Base-by-base conservation (phyloP, 2,888 invertebrate species). In the Drosophila multiciliata region DNA sequence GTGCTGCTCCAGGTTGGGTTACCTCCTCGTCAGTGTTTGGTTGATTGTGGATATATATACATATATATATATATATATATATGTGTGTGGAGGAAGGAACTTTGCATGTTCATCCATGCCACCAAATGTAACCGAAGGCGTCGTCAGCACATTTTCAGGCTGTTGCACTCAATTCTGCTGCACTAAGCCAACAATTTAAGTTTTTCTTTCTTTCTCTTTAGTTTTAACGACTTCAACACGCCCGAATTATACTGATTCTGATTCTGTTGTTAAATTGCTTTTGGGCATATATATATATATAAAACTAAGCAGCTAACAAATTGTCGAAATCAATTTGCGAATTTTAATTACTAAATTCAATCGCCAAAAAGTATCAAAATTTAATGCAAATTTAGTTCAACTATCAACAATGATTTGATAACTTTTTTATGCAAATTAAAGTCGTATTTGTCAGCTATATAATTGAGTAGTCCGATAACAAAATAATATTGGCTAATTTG, bases 61-160 rank as follows among this genome's bases (percentile, higher is more conserved):
- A 26, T 26, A 26, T 26, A 29, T 29, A 29, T 29, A 29, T 29
- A 26, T 5, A 26, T 23, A 23, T 23, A 23, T 29, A 26, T 5
- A 26, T 23, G 2, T 23, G 2, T 29, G 29, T 29, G 29, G 29
- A 69, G 69, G 45, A 73, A 78, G n/a, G 55, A 69, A 65, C 74
- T 75, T 82, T 68, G 79, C 79, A 75, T 78, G 72, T 70, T 75
- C 26, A 23, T 17, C 52, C 42, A 55, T 58, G 72, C 50, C 78
- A 65, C 49, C 66, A 65, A 79, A 75, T 72, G 63, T 52, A 64
- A 63, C 76, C 65, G 35, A 69, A 80, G 66, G 64, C 77, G 53
- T 66, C 65, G 62, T 70, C 65, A 63, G 45, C 65, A 68, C 64
- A 78, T 68, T 80, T 78, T 29, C 38, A 74, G 82, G 67, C 66